Base-by-base conservation (phyloP, 2,797 vertebrate species). In the Acrossocheilus fasciatus region DNA sequence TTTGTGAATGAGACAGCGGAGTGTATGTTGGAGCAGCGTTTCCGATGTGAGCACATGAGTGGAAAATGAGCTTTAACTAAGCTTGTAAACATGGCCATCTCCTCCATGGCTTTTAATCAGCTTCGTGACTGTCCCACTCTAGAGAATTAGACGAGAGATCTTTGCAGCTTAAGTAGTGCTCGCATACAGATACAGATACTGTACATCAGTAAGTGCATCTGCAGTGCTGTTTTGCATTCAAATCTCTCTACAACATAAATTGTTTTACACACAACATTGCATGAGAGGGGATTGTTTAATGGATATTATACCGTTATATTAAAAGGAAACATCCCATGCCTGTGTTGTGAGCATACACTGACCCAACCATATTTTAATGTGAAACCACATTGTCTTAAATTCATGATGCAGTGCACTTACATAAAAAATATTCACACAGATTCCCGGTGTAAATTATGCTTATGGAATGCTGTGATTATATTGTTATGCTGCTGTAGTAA, bases 61-160 rank as follows among this genome's bases (percentile, higher is more conserved):
- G 81, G 72, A 75, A 84, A 88, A 88, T 83, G 75, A 88, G 81
- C 84, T 88, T 83, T 66, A 80, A 83, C 57, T 83, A 83, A 88
- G 77, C 81, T 78, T 83, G 66, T 83, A 86, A 86, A 88, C 68
- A 88, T 64, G 73, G 59, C 70, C 74, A 83, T 86, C 81, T 86
- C 83, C 74, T 86, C 72, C 64, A 72, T 78, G 52, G 73, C 78
- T 77, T 82, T 88, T 83, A 86, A 88, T 88, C 57, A 86, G 87
- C 69, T 75, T 70, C 59, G 18, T 69, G 57, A 68, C 54, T 83
- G 54, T 78, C 80, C 34, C 54, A 64, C 52, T 82, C 39, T 54
- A 78, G 66, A 82, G 69, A 83, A 86, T 79, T 74, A 59, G 43
- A 85, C 4, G n/a, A 52, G 69, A 86, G 80, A 74, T 82, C 45